Evolutionary conservation across 2,797 vertebrate species (phyloP).

Genomic region (Decapterus maruadsi): DNA sequence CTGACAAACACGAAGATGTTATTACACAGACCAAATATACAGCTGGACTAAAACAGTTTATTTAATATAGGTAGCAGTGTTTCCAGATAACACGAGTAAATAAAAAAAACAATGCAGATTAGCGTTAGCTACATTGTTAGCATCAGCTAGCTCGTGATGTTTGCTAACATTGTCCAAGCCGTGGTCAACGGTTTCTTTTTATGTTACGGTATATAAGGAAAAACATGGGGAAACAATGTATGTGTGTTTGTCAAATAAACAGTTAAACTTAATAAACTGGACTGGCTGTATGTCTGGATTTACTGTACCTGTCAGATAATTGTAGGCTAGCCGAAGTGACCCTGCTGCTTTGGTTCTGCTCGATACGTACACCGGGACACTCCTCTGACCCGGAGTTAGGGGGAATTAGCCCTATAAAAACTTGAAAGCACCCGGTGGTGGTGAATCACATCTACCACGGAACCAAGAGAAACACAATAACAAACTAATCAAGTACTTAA

Average conservation of each 20-base stretch:
- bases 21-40: not conserved
- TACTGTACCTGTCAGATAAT: slow-evolving; percentile 48
- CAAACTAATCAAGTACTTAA: not conserved
- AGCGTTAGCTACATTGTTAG: slow-evolving; percentile 38
- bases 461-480: too few species aligned
- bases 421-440: rapidly evolving
- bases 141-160: not conserved
- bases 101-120: not conserved
- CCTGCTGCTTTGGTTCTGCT: slow-evolving; percentile 21
- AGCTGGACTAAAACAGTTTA: not conserved
- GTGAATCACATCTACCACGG: rapidly evolving
- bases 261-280: not conserved
- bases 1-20: slow-evolving; percentile 43
- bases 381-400: slow-evolving; percentile 18
- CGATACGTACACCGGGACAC: rapidly evolving
- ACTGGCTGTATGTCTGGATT: not conserved
- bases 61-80: rapidly evolving
- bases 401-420: not conserved
- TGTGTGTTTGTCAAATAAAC: rapidly evolving
- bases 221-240: not conserved
- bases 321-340: slow-evolving; percentile 1
- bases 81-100: not conserved
- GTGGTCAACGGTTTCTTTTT: not conserved
- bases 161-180: not conserved
- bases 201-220: not conserved